These are phyloP conservation scores for Diceros bicornis DNA, from an alignment of 2,797 vertebrate genomes.

Conservation along the genomic window DNA sequence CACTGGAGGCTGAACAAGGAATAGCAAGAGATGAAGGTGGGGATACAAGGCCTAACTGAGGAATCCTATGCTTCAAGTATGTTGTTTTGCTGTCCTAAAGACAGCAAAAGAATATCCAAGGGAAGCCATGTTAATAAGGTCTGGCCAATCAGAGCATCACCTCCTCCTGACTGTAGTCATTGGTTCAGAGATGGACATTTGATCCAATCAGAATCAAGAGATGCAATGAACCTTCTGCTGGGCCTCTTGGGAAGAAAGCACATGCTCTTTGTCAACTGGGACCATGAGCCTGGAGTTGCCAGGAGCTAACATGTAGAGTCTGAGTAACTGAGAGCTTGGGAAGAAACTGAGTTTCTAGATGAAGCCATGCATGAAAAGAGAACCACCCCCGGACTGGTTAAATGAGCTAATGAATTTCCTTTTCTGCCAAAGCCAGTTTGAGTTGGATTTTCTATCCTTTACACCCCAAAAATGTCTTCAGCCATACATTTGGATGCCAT, in stretches of 20 bases:
- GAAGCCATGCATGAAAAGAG: not conserved
- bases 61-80: not conserved
- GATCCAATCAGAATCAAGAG: not conserved
- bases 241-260: not conserved
- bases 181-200: not conserved
- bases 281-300: not conserved
- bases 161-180: not conserved
- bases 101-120: not conserved
- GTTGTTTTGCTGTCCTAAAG: not conserved
- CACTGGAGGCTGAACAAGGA: not conserved
- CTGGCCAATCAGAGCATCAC: not conserved
- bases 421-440: not conserved
- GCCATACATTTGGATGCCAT: not conserved
- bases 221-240: not conserved
- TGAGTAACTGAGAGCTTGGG: not conserved
- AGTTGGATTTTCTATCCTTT: not conserved
- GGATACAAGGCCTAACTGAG: not conserved
- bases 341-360: not conserved
- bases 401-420: conserved; percentile 18
- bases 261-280: not conserved
- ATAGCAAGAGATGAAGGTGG: not conserved
- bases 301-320: not conserved
- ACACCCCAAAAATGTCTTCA: not conserved
- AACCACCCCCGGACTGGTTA: not conserved
- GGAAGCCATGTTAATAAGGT: not conserved